Evolutionary conservation across 2,797 vertebrate genomes (phyloP), one percentile per base, ranked within the genome.

Genomic region (Melanotaenia boesemani): DNA sequence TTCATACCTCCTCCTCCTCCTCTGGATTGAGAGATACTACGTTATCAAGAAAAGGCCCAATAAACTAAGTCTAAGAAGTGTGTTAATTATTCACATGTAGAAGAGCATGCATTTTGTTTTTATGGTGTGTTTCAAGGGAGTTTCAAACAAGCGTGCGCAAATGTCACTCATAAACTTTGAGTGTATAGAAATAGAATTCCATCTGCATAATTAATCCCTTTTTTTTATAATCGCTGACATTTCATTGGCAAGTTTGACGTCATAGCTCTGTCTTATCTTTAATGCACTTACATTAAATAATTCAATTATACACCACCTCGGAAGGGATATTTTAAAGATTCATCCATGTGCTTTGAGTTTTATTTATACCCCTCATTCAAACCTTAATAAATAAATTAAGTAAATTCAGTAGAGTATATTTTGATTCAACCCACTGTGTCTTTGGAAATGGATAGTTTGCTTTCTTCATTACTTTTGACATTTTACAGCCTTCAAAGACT

Each of bases 81-180:
- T 72, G 64, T 86, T 72, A 88, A 88, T 86, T 80, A 89, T 88
- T 89, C 52, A 89, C 61, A 65, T 66, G 66, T 74, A 59, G 54
- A 34, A 55, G 58, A 70, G 70, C 74, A 57, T 79, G 67, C 60
- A 65, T 77, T 79, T 72, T 72, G 68, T 72, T 79, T 79, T 55
- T 54, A 66, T 54, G 41, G 41, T 36, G 66, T 67, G 63, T 81
- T 39, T 77, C 74, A 72, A n/a, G n/a, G 41, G 20, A 61, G 61
- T 54, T 54, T 24, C 12, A n/a, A 41, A 4, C 41, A 18, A 58
- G 60, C 34, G 67, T 34, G 48, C n/a, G 6, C 36, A 67, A 39
- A 52, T 3, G 28, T 30, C 39, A 37, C 4, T 59, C 22, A 44
- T 28, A 5, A 76, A 70, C 80, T 82, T 74, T 64, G 22, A 15